phyloP scores from a whole-genome alignment of 2,797 vertebrate genomes.

The Lagocephalus sceleratus region DNA sequence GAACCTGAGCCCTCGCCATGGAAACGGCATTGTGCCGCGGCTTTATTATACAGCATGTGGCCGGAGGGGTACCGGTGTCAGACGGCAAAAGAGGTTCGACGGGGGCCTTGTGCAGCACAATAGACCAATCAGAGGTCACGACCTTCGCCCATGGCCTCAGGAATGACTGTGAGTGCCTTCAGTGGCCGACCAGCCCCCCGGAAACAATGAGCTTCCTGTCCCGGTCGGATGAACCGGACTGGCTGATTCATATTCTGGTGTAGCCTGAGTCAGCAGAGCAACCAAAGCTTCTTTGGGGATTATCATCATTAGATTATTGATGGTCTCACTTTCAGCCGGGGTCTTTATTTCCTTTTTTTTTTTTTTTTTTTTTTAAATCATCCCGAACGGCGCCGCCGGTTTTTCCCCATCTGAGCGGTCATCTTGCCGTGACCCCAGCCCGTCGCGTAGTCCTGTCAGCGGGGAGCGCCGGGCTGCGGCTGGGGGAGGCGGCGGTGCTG shows the following conservation, averaged over 20 bases:
- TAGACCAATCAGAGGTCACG: slow-evolving; percentile 55
- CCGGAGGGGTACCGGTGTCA: not conserved
- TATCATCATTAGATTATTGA: slow-evolving; percentile 44
- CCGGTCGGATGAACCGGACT: slow-evolving; percentile 12
- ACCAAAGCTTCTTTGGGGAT: slow-evolving; percentile 66
- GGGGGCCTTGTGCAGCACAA: slow-evolving; percentile 42
- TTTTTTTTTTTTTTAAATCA: no score
- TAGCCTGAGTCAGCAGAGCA: slow-evolving; percentile 59
- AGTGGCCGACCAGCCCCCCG: slow-evolving; percentile 32
- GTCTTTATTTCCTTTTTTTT: not conserved
- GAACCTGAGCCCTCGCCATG: no score
- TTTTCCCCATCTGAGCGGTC: slow-evolving; percentile 35
- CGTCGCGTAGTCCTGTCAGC: slow-evolving; percentile 48
- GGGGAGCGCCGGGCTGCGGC: slow-evolving; percentile 32
- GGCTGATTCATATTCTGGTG: slow-evolving; percentile 43
- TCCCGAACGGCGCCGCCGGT: slow-evolving; percentile 5
- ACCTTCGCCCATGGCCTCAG: slow-evolving; percentile 38
- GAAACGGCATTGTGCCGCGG: no score
- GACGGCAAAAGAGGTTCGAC: slow-evolving; percentile 32
- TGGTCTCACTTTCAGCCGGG: slow-evolving; percentile 21
- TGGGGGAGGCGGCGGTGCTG: slow-evolving; percentile 63
- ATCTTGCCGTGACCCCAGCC: not conserved
- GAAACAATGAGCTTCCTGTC: slow-evolving; percentile 45
- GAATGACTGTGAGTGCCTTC: slow-evolving; percentile 36
- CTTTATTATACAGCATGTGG: no score